Percentiles rank a stretch among this genome's conserved stretches.
Conservation (phyloP, 1,140 invertebrate species). For the Cydia pomonella region DNA sequence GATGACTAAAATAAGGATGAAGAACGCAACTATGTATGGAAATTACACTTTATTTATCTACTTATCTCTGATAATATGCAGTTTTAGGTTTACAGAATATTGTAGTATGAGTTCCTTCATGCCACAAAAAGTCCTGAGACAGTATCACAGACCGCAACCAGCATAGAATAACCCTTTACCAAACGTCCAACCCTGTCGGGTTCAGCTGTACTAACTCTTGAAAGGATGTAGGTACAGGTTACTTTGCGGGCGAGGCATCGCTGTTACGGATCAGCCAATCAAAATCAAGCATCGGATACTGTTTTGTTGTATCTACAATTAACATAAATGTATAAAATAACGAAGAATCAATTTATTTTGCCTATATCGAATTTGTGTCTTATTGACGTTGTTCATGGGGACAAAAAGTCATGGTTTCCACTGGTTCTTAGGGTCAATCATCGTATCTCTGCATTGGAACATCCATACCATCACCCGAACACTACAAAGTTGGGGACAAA, state of each 20-base stretch:
- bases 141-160: slow-evolving; percentile 48
- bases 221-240: slow-evolving; percentile 59
- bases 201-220: slow-evolving; percentile 54
- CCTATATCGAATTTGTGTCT: slow-evolving; percentile 1
- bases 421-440: slow-evolving; percentile 20
- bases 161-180: slow-evolving; percentile 57
- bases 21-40: not conserved
- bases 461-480: slow-evolving; percentile 28
- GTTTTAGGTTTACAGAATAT: slow-evolving; percentile 12
- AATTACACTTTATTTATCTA: not conserved
- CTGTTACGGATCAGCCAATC: slow-evolving; percentile 78
- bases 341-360: slow-evolving; percentile 38
- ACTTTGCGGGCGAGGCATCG: slow-evolving; percentile 67
- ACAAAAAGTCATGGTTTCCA: slow-evolving; percentile 8
- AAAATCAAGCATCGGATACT: slow-evolving; percentile 80
- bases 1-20: not conserved
- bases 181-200: slow-evolving; percentile 45
- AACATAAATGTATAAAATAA: slow-evolving; percentile 73
- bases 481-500: slow-evolving; percentile 23
- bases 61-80: not conserved
- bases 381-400: slow-evolving; percentile 22
- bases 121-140: slow-evolving; percentile 33
- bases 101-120: not conserved
- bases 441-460: slow-evolving; percentile 6
- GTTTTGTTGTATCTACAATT: slow-evolving; percentile 80